phyloP scores from a whole-genome alignment of 2,888 invertebrate genomes.

The Sinelater perroti region DNA sequence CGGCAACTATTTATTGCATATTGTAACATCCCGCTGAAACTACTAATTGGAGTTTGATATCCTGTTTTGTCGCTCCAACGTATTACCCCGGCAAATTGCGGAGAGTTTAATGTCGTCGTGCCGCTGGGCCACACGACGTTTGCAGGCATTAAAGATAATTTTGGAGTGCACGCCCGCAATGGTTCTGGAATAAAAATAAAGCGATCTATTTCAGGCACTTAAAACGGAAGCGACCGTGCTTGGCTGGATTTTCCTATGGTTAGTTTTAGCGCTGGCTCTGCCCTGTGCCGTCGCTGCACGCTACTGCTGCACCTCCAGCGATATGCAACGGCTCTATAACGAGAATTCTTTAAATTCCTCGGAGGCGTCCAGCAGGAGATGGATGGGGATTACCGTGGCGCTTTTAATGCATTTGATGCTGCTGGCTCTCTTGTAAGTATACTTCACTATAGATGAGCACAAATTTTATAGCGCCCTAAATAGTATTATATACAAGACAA shows the following conservation, averaged over 20 bases:
- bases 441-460: background rate
- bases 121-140: too few relatives aligned
- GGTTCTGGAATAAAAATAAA: too few relatives aligned
- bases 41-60: slow-evolving; percentile 16
- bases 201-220: slow-evolving; percentile 44
- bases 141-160: too few relatives aligned
- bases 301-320: slow-evolving; percentile 18
- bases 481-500: too few relatives aligned
- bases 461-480: too few relatives aligned
- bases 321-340: slow-evolving; percentile 3
- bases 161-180: too few relatives aligned
- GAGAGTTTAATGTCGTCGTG: slow-evolving; percentile 4
- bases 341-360: slow-evolving; percentile 8
- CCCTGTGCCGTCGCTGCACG: slow-evolving; percentile 23
- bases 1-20: background rate
- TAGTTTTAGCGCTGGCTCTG: slow-evolving; percentile 44
- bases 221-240: slow-evolving; percentile 51
- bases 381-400: slow-evolving; percentile 29
- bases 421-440: slow-evolving; percentile 49
- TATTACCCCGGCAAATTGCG: slow-evolving; percentile 3
- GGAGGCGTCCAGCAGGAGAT: background rate
- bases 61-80: background rate
- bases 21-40: slow-evolving; percentile 10
- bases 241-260: slow-evolving; percentile 53
- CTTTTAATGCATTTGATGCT: slow-evolving; percentile 46